phyloP scores from a whole-genome alignment of 1,140 invertebrate species.

The Drosophila leontia region DNA sequence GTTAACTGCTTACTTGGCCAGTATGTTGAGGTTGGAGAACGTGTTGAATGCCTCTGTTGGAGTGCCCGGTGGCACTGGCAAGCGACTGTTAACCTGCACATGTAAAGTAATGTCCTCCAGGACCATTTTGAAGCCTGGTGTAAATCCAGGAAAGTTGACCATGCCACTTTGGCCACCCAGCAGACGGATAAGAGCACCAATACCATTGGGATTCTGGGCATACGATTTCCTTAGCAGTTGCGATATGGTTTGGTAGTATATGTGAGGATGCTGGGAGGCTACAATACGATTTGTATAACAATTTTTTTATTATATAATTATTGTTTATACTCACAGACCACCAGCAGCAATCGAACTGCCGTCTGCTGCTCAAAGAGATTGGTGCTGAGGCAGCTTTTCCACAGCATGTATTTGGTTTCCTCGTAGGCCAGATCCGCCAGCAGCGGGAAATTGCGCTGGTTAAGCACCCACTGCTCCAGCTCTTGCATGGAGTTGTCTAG shows the following conservation, averaged over 20 bases:
- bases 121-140: conserved; percentile 85
- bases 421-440: conserved; percentile 74
- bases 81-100: conserved; percentile 75
- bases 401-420: conserved; percentile 76
- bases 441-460: conserved; percentile 71
- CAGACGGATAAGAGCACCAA: conserved; percentile 86
- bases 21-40: conserved; percentile 72
- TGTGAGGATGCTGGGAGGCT: conserved; percentile 80
- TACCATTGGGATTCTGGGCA: conserved; percentile 59
- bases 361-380: conserved; percentile 85
- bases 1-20: conserved; percentile 57
- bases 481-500: conserved; percentile 86
- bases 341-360: conserved; percentile 84
- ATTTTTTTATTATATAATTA: no score
- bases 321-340: conserved; percentile 71
- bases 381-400: conserved; percentile 75
- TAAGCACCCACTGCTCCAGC: conserved; percentile 76
- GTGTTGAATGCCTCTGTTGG: conserved; percentile 73
- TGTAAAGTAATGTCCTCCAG: conserved; percentile 79
- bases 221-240: conserved; percentile 74
- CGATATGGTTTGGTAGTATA: conserved; percentile 83
- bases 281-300: neutral
- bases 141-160: conserved; percentile 85
- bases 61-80: conserved; percentile 46
- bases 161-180: conserved; percentile 85